Evolutionary conservation across 2,797 vertebrate genomes (phyloP), one percentile per base, ranked within the genome.

Genomic region (Onychomys leucogaster): DNA sequence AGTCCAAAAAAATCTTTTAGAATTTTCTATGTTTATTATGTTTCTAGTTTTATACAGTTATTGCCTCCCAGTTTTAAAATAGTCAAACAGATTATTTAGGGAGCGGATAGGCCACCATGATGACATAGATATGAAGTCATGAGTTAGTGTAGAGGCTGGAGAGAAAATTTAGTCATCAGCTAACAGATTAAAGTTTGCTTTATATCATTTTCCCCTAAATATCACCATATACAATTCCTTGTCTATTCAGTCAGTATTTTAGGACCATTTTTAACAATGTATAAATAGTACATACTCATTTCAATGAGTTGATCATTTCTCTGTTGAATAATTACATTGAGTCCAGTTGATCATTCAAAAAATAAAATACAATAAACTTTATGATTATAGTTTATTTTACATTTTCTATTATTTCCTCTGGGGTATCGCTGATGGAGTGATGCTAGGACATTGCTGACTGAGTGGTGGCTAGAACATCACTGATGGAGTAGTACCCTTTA

Each of bases 101-200:
- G n/a, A 52, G 34, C 52, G 12, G 7, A 13, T 25, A 11, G 8
- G 2, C 13, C 7, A 10, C 37, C 4, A 19, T 14, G 55, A 23
- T 23, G 16, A 5, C 27, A 14, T 2, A 17, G 19, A 49, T 27
- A 7, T n/a, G 16, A 27, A 46, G 27, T 9, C 8, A 27, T 1
- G 10, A 0, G 6, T 8, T 34, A 6, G 10, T 59, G 32, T 27
- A 61, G 61, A 34, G 17, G 3, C 16, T 23, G 55, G 6, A 84
- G 27, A 10, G n/a, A 41, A 11, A n/a, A 43, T 7, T 61, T 32
- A 29, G 13, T 1, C n/a, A 6, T 0, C 0, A 34, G 2, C 71
- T 41, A 71, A 87, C 52, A 57, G 78, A 29, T 80, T 69, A 84
- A 76, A 29, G 29, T 21, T 59, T 55, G 8, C 75, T 94, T 55